These are phyloP conservation scores for Pedetes capensis DNA, from an alignment of 2,113 vertebrate species.

Conservation along the genomic window DNA sequence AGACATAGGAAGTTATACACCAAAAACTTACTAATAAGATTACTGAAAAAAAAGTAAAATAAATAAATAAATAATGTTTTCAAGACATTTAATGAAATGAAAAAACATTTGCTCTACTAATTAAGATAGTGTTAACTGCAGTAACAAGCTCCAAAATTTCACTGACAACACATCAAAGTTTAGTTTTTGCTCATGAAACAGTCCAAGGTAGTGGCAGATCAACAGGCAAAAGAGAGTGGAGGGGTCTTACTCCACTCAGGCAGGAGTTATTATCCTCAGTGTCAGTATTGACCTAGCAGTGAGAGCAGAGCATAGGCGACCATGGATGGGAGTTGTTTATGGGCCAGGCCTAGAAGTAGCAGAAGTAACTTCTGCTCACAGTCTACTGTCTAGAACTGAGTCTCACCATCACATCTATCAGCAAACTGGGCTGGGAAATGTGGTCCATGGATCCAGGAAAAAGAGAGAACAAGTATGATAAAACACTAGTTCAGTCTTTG, in stretches of 20 bases:
- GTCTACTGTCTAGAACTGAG: not conserved
- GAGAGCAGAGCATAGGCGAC: not conserved
- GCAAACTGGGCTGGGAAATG: not conserved
- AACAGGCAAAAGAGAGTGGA: not conserved
- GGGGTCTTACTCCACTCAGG: not conserved
- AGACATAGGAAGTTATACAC: too few relatives aligned
- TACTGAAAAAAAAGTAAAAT: not conserved
- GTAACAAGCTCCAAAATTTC: not conserved
- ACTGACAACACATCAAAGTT: not conserved
- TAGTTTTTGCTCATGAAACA: not conserved
- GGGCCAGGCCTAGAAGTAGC: not conserved
- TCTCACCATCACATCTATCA: not conserved
- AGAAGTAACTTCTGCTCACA: not conserved
- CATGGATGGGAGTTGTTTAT: not conserved
- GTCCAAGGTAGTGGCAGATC: not conserved
- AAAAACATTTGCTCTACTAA: not conserved
- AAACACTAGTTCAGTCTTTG: not conserved
- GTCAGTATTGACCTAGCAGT: not conserved
- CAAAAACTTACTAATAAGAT: too few relatives aligned
- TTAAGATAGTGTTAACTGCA: not conserved
- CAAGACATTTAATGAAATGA: not conserved
- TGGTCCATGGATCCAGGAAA: not conserved
- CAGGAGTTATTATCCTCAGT: not conserved
- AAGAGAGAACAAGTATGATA: not conserved
- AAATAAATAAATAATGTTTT: too few relatives aligned